These are phyloP conservation scores for Coelopa frigida DNA, from an alignment of 1,140 invertebrate species.

Conservation along the genomic window DNA sequence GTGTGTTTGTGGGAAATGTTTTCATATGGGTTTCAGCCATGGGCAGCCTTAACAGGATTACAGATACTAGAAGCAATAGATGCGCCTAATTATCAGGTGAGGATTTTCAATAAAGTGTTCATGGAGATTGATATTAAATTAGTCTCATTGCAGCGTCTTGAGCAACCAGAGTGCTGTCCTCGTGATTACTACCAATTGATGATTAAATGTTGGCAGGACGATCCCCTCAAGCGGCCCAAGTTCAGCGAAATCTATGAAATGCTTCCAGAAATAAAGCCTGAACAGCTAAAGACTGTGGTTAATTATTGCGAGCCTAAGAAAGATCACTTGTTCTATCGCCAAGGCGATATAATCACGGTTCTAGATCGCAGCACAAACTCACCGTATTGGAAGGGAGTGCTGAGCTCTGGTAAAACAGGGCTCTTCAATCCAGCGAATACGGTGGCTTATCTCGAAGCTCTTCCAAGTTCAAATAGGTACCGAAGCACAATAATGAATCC, in stretches of 20 bases:
- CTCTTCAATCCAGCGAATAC: slow-evolving; percentile 85
- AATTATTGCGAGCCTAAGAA: slow-evolving; percentile 44
- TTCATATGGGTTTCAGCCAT: slow-evolving; percentile 95
- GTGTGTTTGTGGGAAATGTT: slow-evolving; percentile 99
- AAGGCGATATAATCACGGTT: slow-evolving; percentile 88
- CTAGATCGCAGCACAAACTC: slow-evolving; percentile 68
- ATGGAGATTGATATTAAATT: background rate
- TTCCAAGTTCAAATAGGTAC: slow-evolving; percentile 50
- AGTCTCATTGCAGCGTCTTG: slow-evolving; percentile 59
- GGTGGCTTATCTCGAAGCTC: slow-evolving; percentile 78
- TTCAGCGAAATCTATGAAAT: slow-evolving; percentile 78
- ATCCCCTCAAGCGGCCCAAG: slow-evolving; percentile 79
- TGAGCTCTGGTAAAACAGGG: slow-evolving; percentile 78
- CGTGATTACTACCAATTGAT: slow-evolving; percentile 88
- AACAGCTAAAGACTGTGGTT: slow-evolving; percentile 69
- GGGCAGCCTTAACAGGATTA: slow-evolving; percentile 90
- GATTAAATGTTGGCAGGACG: slow-evolving; percentile 93
- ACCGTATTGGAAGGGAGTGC: slow-evolving; percentile 76
- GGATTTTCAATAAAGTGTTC: background rate
- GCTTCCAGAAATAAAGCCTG: slow-evolving; percentile 81
- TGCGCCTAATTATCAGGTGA: slow-evolving; percentile 73
- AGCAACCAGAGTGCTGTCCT: slow-evolving; percentile 91
- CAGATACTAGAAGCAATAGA: slow-evolving; percentile 96
- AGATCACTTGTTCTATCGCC: slow-evolving; percentile 72
- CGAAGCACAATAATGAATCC: background rate